Conservation (phyloP, 1,140 invertebrate genomes). For the Anastrepha obliqua region DNA sequence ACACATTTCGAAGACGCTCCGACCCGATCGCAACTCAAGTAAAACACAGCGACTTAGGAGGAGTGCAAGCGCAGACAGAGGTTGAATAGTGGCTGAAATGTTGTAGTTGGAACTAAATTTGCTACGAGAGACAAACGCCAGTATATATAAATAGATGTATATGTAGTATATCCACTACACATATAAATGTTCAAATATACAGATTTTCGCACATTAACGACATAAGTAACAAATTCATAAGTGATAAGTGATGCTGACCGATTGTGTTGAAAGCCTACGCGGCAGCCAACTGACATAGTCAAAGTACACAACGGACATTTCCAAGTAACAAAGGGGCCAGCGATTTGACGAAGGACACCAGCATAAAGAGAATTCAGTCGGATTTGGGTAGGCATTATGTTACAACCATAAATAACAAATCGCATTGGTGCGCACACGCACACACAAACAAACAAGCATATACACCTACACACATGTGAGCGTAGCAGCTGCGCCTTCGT, state of each 20-base stretch:
- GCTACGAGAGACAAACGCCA: no score
- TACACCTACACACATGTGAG: not conserved
- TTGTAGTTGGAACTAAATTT: not conserved
- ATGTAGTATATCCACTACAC: no score
- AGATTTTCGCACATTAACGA: slow-evolving; percentile 20
- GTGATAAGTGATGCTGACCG: slow-evolving; percentile 26
- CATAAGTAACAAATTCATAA: slow-evolving; percentile 36
- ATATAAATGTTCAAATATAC: not conserved
- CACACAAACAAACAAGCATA: no score
- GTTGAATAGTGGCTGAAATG: not conserved
- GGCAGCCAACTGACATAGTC: not conserved
- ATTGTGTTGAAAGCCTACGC: slow-evolving; percentile 21
- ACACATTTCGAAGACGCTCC: slow-evolving; percentile 15
- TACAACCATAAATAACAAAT: slow-evolving; percentile 6
- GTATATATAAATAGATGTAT: no score
- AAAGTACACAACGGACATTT: not conserved
- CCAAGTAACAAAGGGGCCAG: not conserved
- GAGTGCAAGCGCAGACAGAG: not conserved
- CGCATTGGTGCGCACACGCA: not conserved
- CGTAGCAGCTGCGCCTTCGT: not conserved
- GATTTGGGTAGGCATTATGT: not conserved
- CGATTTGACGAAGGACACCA: slow-evolving; percentile 29
- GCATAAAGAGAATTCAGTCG: not conserved
- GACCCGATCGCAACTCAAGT: not conserved
- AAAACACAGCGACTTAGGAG: not conserved